Percentiles rank a stretch among this genome's conserved stretches.
phyloP scores from a whole-genome alignment of 2,888 invertebrate genomes.

The Eubasilissa splendida region DNA sequence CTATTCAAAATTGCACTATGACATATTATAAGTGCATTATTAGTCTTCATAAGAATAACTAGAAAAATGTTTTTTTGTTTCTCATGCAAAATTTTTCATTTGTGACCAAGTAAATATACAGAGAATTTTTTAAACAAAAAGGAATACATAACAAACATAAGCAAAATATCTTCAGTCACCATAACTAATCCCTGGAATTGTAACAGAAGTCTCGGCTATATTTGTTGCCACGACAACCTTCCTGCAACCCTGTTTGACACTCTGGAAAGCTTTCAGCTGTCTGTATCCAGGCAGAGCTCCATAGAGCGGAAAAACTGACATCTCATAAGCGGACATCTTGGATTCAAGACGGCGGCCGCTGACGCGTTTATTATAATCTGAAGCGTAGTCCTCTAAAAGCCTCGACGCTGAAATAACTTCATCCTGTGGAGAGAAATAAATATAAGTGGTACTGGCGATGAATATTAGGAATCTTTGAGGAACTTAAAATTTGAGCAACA shows the following conservation, averaged over 20 bases:
- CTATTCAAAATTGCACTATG: too few relatives aligned
- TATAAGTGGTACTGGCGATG: too few relatives aligned
- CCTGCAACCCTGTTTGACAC: constrained; percentile 79
- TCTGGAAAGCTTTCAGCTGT: constrained; percentile 87
- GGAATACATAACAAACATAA: too few relatives aligned
- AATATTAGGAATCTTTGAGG: too few relatives aligned
- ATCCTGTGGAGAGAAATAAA: constrained; percentile 72
- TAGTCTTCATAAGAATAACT: too few relatives aligned
- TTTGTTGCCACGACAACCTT: constrained; percentile 96
- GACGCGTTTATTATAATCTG: constrained; percentile 65
- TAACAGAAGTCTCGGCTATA: constrained; percentile 97
- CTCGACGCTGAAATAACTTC: constrained; percentile 88
- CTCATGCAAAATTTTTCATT: too few relatives aligned
- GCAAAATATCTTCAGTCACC: constrained; percentile 70
- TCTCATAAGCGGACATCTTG: constrained; percentile 61
- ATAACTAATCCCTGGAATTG: constrained; percentile 93
- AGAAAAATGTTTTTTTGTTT: too few relatives aligned
- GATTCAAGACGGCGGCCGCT: constrained; percentile 31
- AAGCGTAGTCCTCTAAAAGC: constrained; percentile 76
- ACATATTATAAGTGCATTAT: too few relatives aligned
- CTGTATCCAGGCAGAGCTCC: constrained; percentile 88
- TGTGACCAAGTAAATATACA: too few relatives aligned
- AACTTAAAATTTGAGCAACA: too few relatives aligned
- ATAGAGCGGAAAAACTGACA: constrained; percentile 91
- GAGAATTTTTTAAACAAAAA: too few relatives aligned